Conservation (phyloP, 2,888 invertebrate species). For the Epiblema foenella region DNA sequence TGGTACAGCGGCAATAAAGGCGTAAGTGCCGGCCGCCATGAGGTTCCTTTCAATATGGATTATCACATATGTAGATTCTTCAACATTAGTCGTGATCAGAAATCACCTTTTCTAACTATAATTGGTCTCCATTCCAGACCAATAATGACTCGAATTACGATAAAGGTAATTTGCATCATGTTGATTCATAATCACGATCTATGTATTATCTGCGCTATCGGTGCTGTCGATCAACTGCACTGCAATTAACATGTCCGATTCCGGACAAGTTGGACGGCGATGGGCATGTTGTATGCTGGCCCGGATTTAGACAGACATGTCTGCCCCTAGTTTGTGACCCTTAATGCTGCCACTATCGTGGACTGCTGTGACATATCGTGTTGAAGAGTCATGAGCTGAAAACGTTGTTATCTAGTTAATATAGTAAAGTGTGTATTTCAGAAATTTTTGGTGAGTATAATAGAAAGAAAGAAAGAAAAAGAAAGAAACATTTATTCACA, state of each 20-base stretch:
- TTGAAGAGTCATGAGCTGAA: not conserved
- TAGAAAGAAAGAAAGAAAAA: too few relatives aligned
- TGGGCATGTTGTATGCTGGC: not conserved
- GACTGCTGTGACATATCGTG: not conserved
- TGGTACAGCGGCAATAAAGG: too few relatives aligned
- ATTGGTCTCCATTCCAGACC: not conserved
- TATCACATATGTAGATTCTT: too few relatives aligned
- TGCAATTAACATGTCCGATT: constrained; percentile 1
- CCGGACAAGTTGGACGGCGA: constrained; percentile 1
- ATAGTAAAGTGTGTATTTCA: too few relatives aligned
- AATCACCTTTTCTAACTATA: not conserved
- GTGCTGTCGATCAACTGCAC: not conserved
- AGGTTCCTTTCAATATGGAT: too few relatives aligned
- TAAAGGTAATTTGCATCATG: not conserved
- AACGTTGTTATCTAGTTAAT: not conserved
- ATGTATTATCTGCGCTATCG: not conserved
- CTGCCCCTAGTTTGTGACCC: not conserved
- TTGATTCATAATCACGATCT: not conserved
- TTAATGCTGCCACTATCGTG: not conserved
- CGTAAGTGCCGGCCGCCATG: too few relatives aligned
- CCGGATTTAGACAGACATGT: constrained; percentile 3
- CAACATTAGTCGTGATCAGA: not conserved
- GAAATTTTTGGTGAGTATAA: too few relatives aligned
- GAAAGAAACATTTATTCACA: too few relatives aligned
- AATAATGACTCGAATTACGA: not conserved